phyloP scores from a whole-genome alignment of 2,797 vertebrate species.

The Sus cebifrons region DNA sequence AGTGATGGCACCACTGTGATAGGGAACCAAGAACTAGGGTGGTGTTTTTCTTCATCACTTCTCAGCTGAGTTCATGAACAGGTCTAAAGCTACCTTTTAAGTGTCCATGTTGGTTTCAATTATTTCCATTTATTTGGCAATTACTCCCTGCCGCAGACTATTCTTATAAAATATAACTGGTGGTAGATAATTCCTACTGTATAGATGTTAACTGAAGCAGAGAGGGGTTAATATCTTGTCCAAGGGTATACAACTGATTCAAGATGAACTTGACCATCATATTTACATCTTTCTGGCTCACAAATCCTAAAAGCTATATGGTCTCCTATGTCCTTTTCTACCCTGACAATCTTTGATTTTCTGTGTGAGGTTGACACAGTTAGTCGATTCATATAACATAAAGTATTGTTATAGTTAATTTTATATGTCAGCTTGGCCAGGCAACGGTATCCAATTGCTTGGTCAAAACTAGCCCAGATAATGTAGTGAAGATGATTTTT shows the following conservation, averaged over 20 bases:
- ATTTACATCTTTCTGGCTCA: background rate
- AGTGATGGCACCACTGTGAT: background rate
- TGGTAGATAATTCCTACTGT: background rate
- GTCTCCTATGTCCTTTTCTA: background rate
- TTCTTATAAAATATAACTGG: slow-evolving; percentile 47
- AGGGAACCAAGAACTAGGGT: background rate
- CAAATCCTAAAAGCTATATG: background rate
- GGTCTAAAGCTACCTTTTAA: slow-evolving; percentile 29
- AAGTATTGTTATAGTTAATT: background rate
- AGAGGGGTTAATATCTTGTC: background rate
- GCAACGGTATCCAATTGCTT: background rate
- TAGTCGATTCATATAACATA: background rate
- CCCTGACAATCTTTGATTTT: background rate
- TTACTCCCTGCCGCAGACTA: background rate
- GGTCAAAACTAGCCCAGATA: background rate
- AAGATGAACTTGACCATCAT: background rate
- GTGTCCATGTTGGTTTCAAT: background rate
- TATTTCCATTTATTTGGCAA: slow-evolving; percentile 26
- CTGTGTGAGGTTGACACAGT: background rate
- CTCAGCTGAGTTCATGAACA: background rate
- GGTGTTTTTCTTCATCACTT: background rate
- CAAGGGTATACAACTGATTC: background rate
- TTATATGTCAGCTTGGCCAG: background rate
- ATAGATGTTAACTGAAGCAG: background rate
- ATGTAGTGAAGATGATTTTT: background rate